Evolutionary conservation across 2,888 invertebrate species (phyloP), one percentile per base, ranked within the genome.

Genomic region (Zootermopsis nevadensis): DNA sequence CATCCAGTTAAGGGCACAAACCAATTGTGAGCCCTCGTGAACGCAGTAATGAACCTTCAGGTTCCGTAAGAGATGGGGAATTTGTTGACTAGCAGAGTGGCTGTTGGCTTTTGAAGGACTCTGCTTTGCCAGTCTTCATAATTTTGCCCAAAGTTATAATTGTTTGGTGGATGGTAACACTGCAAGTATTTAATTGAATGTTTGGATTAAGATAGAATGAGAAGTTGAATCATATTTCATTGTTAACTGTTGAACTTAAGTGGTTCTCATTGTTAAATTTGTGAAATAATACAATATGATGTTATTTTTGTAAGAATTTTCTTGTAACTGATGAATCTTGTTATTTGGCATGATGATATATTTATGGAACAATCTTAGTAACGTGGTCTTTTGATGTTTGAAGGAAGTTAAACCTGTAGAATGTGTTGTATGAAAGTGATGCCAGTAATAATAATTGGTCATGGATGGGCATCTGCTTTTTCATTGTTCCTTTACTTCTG

Each of bases 301-400:
- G 60, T 60, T 60, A 60, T 27, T 60, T 60, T 60, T 60, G n/a
- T 60, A 60, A 60, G 27, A 60, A 27, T 27, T 60, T 60, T 60
- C 60, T 60, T 60, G 60, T 60, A 60, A 60, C 60, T 60, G n/a
- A 60, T 27, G n/a, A 60, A 60, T 60, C 6, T n/a, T 60, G n/a
- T 60, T 60, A 27, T 60, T 60, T n/a, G 1, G 60, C n/a, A n/a
- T 55, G 55, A n/a, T 55, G 55, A n/a, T 55, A 22, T 19, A 12
- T 22, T 60, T 60, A n/a, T 27, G 27, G n/a, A 60, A 27, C 2
- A 60, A 60, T 22, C 7, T 27, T 60, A 12, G 4, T 60, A 60
- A 60, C n/a, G 10, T 60, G 60, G 60, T 60, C 3, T 27, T 60
- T 60, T n/a, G 15, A 19, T 60, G 60, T 60, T n/a, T 60, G 60